phyloP scores from a whole-genome alignment of 2,113 vertebrate species.

The Mobula birostris region DNA sequence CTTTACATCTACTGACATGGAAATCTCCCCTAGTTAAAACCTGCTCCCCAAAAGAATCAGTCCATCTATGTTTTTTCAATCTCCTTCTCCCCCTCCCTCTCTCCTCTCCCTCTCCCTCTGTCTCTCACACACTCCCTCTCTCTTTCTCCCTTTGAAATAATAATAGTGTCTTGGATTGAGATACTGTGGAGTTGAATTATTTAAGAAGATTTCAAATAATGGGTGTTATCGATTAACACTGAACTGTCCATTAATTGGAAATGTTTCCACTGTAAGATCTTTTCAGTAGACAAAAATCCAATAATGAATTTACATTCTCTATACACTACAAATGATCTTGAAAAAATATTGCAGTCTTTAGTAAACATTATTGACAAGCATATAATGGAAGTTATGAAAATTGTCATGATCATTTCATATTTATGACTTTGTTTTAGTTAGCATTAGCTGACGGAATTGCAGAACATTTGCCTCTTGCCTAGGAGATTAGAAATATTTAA shows the following conservation, averaged over 20 bases:
- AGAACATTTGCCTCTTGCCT: background rate
- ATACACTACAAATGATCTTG: background rate
- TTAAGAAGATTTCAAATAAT: background rate
- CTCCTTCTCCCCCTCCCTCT: too few relatives aligned
- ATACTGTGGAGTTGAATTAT: background rate
- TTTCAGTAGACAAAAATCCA: background rate
- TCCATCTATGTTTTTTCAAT: background rate
- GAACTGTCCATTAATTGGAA: conserved; percentile 1
- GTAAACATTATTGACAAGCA: conserved; percentile 11
- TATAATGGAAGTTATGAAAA: background rate
- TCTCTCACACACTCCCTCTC: background rate
- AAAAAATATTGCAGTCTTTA: background rate
- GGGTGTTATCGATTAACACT: conserved; percentile 3
- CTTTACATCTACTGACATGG: background rate
- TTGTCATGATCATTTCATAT: background rate
- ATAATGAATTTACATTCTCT: conserved; percentile 13
- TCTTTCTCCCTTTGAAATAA: background rate
- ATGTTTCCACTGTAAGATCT: background rate
- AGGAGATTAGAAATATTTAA: background rate
- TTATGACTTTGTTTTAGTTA: background rate
- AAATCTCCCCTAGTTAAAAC: background rate
- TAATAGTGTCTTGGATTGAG: background rate
- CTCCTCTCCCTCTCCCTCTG: too few relatives aligned
- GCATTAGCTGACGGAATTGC: background rate
- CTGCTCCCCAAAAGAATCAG: background rate